Percentiles rank a stretch among this genome's conserved stretches.
These are phyloP conservation scores for Luidia sarsii DNA, from an alignment of 53 echinoderm and acorn worm species.

Conservation along the genomic window DNA sequence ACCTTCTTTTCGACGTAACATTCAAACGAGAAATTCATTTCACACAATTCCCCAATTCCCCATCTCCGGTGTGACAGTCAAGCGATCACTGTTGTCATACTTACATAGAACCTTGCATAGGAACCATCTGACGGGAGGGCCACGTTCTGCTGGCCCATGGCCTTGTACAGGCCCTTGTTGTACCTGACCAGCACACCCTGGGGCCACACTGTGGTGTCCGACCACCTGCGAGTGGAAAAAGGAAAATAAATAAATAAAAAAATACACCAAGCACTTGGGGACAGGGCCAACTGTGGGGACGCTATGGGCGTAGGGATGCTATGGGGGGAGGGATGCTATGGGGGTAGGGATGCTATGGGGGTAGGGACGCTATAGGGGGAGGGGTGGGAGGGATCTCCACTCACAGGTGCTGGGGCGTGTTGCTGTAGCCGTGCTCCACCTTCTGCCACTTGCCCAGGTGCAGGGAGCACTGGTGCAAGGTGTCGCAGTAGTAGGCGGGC, in stretches of 20 bases:
- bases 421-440: slow-evolving; percentile 97
- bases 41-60: too few relatives aligned
- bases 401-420: slow-evolving; percentile 99
- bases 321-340: too few relatives aligned
- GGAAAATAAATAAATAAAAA: not conserved
- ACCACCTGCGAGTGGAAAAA: slow-evolving; percentile 68
- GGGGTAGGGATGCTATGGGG: too few relatives aligned
- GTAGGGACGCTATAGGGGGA: too few relatives aligned
- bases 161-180: slow-evolving; percentile 94
- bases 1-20: too few relatives aligned
- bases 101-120: slow-evolving; percentile 98
- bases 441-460: slow-evolving; percentile 98
- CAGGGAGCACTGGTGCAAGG: slow-evolving; percentile 89
- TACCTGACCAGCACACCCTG: slow-evolving; percentile 95
- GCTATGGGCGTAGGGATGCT: too few relatives aligned
- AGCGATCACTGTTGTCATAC: too few relatives aligned
- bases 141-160: slow-evolving; percentile 93
- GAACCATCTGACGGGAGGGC: slow-evolving; percentile 96
- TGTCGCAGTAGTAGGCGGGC: slow-evolving; percentile 93
- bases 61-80: too few relatives aligned
- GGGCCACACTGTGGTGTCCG: slow-evolving; percentile 95
- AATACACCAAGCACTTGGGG: not conserved
- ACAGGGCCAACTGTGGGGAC: too few relatives aligned
- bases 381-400: too few relatives aligned
- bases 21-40: too few relatives aligned